phyloP scores from a whole-genome alignment of 2,888 invertebrate species.

The Noctua janthe region DNA sequence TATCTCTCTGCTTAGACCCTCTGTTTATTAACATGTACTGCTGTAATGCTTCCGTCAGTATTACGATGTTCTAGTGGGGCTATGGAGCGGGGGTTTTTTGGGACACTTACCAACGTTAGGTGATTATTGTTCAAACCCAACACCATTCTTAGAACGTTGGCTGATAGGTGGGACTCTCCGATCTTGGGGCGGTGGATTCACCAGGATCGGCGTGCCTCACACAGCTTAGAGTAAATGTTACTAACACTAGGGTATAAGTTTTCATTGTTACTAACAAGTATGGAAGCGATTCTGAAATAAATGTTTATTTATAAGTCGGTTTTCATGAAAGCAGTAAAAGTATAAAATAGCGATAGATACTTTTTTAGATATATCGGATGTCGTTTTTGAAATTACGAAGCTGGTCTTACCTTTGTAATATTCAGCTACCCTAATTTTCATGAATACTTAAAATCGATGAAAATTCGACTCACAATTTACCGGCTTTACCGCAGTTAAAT shows the following conservation, averaged over 20 bases:
- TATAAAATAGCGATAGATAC: not conserved
- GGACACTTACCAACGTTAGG: conserved; percentile 2
- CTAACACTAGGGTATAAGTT: too few species aligned
- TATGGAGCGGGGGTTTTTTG: not conserved
- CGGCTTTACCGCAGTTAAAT: not conserved
- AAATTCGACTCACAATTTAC: not conserved
- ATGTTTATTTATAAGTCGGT: not conserved
- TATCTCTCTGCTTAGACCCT: conserved; percentile 40
- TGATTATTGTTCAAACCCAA: not conserved
- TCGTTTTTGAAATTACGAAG: not conserved
- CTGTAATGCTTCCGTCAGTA: conserved; percentile 67
- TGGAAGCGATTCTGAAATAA: too few species aligned
- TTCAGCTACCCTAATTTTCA: not conserved
- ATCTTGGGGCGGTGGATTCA: too few species aligned
- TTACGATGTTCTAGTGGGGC: conserved; percentile 52
- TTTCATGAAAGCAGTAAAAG: too few species aligned
- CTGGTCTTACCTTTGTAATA: not conserved
- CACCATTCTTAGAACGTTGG: too few species aligned
- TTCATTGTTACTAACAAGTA: too few species aligned
- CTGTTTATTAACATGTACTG: conserved; percentile 65
- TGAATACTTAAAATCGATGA: not conserved
- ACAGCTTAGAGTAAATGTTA: too few species aligned
- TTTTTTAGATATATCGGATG: not conserved
- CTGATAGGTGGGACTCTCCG: too few species aligned
- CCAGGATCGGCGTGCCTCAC: too few species aligned